Evolutionary conservation across 2,113 vertebrate species (phyloP), one percentile per base, ranked within the genome.

Genomic region (Bujurquina vittata): DNA sequence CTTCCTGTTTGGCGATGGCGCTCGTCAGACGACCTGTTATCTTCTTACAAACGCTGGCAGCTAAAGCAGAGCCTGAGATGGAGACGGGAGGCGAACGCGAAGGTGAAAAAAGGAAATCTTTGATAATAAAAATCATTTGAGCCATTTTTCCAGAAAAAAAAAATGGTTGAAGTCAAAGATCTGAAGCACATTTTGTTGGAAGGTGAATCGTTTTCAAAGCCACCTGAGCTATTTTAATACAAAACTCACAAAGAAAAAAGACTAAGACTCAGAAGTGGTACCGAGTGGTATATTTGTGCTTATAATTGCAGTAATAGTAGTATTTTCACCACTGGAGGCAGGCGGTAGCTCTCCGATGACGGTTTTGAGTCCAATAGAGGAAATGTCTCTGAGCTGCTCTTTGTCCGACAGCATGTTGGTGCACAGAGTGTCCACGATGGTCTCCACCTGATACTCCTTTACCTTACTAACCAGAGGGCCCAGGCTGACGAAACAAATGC

Each of bases 361-460:
- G 23, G 98, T 99, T 94, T 99, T 99, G 89, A 99, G 97, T 85
- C 98, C 98, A 88, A 99, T 99, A 91, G 97, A 99, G 79, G 98
- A 99, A 94, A 99, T 99, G 92, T 99, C 98, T 88, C 98, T 93
- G 57, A 99, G 96, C 81, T 99, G 98, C 55, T 99, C 98, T 92
- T 99, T 99, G 94, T 99, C 98, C 29, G 98, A 99, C 93, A 99
- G 96, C 98, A 99, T 99, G 93, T 99, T 99, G 88, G 98, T 99
- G 94, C 98, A 99, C 84, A 99, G 96, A 1, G 98, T 99, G 94
- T 99, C 98, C 87, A 99, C 98, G 91, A 99, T 99, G 4, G 98
- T 99, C 93, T 99, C 98, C 88, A 99, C 98, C 95, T 99, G 98
- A 93, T 99, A 99, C 94, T 99, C 98, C 94, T 99, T 99, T 90